Percentiles rank a stretch among this genome's conserved stretches.
Conservation (phyloP, 2,113 vertebrate genomes). For the Aldabrachelys gigantea region DNA sequence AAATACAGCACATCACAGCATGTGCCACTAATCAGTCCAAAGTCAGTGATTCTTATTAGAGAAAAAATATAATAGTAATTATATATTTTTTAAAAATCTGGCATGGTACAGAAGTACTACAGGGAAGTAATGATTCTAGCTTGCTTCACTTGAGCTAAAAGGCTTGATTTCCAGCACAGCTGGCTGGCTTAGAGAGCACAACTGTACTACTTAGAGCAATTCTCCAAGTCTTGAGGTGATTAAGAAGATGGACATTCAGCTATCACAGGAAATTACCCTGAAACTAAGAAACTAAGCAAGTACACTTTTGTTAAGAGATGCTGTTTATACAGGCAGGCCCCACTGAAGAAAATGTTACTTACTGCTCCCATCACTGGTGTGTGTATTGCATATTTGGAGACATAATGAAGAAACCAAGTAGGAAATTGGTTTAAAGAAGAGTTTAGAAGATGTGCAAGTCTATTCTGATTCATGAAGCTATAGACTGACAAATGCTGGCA, state of each 20-base stretch:
- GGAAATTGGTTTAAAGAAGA: not conserved
- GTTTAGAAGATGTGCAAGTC: not conserved
- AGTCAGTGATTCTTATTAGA: not conserved
- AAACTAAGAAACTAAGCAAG: slow-evolving; percentile 48
- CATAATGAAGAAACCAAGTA: not conserved
- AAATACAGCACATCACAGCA: accelerated
- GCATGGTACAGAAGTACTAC: not conserved
- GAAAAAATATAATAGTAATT: accelerated
- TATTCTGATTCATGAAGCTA: not conserved
- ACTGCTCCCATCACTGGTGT: not conserved
- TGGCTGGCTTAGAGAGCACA: slow-evolving; percentile 55
- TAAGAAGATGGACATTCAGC: slow-evolving; percentile 55
- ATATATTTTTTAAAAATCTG: not conserved
- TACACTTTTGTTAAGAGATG: slow-evolving; percentile 16
- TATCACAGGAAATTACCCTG: slow-evolving; percentile 64
- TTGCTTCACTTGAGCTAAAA: not conserved
- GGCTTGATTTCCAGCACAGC: not conserved
- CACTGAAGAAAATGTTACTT: not conserved
- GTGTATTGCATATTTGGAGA: not conserved
- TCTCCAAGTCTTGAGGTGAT: slow-evolving; percentile 55
- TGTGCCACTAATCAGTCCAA: not conserved
- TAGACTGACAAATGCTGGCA: not conserved
- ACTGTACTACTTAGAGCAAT: slow-evolving; percentile 41
- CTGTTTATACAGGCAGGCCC: not conserved
- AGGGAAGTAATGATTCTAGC: not conserved